Evolutionary conservation across 2,888 invertebrate species (phyloP).

Genomic region (Apotomis turbidana): DNA sequence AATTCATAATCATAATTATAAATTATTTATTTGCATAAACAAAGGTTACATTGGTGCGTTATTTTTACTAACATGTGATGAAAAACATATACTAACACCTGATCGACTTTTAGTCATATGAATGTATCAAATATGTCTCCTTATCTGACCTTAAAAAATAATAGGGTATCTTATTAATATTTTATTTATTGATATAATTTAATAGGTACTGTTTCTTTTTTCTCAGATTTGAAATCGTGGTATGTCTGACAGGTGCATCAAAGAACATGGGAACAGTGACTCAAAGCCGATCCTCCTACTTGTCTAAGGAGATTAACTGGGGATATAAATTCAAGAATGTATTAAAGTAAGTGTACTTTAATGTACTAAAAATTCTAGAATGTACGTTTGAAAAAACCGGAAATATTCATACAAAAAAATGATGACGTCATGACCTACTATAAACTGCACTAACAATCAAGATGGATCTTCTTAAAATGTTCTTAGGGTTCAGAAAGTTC

Average conservation of each 20-base stretch:
- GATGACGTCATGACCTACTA: too few species aligned
- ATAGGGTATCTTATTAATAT: neutral
- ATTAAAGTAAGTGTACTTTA: conserved; percentile 73
- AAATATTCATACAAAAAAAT: neutral
- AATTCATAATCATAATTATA: too few species aligned
- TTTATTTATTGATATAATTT: neutral
- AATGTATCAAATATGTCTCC: conserved; percentile 21
- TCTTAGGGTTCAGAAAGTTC: too few species aligned
- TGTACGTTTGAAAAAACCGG: neutral
- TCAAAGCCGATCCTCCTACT: conserved; percentile 89
- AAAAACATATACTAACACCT: neutral
- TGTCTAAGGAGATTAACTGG: conserved; percentile 92
- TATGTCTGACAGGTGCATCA: conserved; percentile 91
- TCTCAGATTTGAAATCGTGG: conserved; percentile 90
- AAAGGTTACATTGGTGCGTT: too few species aligned
- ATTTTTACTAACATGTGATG: neutral
- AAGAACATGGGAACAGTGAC: conserved; percentile 90
- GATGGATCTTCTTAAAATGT: too few species aligned
- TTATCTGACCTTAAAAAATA: conserved; percentile 1
- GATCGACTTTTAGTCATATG: conserved; percentile 24
- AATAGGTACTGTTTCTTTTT: neutral
- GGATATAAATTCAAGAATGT: conserved; percentile 91
- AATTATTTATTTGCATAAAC: too few species aligned
- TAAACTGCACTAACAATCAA: too few species aligned
- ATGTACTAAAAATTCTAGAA: neutral